Evolutionary conservation across 2,113 vertebrate genomes (phyloP).

Genomic region (Mustela lutreola): DNA sequence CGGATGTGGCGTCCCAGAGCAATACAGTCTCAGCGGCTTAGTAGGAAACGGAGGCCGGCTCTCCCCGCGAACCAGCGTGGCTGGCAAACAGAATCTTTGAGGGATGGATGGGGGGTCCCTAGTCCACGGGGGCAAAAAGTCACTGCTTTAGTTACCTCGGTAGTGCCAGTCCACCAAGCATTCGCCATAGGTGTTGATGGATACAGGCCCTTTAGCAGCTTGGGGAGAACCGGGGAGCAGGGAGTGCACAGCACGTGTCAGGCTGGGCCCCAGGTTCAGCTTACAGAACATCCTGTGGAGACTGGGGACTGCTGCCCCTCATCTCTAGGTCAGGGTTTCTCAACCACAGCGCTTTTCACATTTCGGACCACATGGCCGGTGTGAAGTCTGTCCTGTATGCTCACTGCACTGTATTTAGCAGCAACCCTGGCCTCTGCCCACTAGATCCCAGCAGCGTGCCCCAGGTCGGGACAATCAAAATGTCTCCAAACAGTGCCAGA

Average conservation of each 20-base stretch:
- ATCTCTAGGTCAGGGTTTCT: neutral
- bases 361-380: neutral
- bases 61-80: neutral
- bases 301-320: neutral
- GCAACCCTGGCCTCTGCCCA: neutral
- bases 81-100: neutral
- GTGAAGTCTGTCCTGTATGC: neutral
- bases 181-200: neutral
- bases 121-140: neutral
- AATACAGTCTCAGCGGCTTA: neutral
- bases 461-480: neutral
- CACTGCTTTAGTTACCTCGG: neutral
- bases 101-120: neutral
- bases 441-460: neutral
- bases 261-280: neutral
- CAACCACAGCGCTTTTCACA: neutral
- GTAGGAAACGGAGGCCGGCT: neutral
- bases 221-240: neutral
- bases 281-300: neutral
- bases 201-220: neutral
- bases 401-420: neutral
- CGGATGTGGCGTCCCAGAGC: neutral
- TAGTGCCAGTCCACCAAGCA: neutral
- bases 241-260: neutral
- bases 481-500: neutral